Conservation (phyloP, 2,888 invertebrate species). For the Chrysomela aeneicollis region DNA sequence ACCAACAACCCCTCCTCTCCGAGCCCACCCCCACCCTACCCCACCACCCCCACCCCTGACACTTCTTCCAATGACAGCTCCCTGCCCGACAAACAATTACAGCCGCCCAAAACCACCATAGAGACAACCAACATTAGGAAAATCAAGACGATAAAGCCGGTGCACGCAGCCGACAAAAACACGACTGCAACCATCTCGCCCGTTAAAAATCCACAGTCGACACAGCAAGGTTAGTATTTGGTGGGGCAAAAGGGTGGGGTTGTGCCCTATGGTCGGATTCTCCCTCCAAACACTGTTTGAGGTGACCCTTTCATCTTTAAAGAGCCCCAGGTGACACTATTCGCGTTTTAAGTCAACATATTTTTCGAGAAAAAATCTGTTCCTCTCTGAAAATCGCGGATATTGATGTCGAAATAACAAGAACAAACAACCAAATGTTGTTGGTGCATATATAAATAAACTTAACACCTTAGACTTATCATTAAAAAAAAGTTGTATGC, state of each 20-base stretch:
- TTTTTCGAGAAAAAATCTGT: no score
- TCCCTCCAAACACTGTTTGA: no score
- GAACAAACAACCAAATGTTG: no score
- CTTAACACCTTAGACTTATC: no score
- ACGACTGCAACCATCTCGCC: slow-evolving; percentile 23
- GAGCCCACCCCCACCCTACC: slow-evolving; percentile 32
- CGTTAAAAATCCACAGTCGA: slow-evolving; percentile 26
- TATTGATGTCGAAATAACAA: no score
- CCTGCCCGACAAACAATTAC: slow-evolving; percentile 32
- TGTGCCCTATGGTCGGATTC: no score
- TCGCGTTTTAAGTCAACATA: no score
- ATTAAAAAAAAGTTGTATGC: no score
- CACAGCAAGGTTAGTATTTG: slow-evolving; percentile 32
- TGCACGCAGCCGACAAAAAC: slow-evolving; percentile 29
- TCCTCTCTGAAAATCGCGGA: no score
- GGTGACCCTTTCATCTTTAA: no score
- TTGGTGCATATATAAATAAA: no score
- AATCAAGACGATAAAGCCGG: slow-evolving; percentile 48
- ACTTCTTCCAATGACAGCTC: slow-evolving; percentile 39
- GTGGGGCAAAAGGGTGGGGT: not conserved
- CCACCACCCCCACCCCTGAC: slow-evolving; percentile 34
- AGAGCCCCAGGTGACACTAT: no score
- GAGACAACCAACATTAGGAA: slow-evolving; percentile 40
- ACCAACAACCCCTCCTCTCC: slow-evolving; percentile 31
- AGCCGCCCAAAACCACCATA: slow-evolving; percentile 24